phyloP scores from a whole-genome alignment of 2,113 vertebrate species.

The Tretioscincus oriximinensis region DNA sequence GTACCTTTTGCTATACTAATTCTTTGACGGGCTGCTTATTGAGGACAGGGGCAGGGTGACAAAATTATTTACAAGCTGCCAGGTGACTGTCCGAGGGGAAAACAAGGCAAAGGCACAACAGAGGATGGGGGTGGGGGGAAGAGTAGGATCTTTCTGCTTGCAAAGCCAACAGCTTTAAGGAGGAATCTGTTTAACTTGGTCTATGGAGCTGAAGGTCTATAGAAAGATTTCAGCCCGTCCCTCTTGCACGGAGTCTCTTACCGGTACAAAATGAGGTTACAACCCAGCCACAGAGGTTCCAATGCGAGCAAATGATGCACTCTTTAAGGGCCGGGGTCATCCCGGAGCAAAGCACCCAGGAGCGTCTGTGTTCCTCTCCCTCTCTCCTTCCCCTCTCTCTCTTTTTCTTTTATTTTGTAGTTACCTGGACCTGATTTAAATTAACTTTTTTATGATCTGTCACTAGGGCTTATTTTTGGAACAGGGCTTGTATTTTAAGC shows the following conservation, averaged over 20 bases:
- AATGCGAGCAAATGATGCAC: neutral
- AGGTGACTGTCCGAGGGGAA: neutral
- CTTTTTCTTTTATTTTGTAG: too few relatives aligned
- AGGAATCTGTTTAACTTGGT: neutral
- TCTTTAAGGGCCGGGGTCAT: neutral
- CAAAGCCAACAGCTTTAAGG: neutral
- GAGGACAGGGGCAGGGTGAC: too few relatives aligned
- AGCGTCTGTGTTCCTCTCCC: neutral
- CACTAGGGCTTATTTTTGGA: too few relatives aligned
- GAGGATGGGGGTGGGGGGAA: neutral
- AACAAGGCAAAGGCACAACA: neutral
- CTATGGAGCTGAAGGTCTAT: neutral
- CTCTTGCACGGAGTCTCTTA: neutral
- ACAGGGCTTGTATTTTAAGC: too few relatives aligned
- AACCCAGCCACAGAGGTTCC: neutral
- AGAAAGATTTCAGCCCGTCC: neutral
- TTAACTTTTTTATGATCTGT: too few relatives aligned
- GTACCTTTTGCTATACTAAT: too few relatives aligned
- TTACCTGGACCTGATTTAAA: too few relatives aligned
- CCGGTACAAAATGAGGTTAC: neutral
- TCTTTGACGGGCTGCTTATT: too few relatives aligned
- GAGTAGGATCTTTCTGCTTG: neutral
- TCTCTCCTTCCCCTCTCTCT: too few relatives aligned
- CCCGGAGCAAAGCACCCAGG: neutral
- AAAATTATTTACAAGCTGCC: neutral